Conservation (phyloP, 2,888 invertebrate species). For the Petrophora chlorosata region DNA sequence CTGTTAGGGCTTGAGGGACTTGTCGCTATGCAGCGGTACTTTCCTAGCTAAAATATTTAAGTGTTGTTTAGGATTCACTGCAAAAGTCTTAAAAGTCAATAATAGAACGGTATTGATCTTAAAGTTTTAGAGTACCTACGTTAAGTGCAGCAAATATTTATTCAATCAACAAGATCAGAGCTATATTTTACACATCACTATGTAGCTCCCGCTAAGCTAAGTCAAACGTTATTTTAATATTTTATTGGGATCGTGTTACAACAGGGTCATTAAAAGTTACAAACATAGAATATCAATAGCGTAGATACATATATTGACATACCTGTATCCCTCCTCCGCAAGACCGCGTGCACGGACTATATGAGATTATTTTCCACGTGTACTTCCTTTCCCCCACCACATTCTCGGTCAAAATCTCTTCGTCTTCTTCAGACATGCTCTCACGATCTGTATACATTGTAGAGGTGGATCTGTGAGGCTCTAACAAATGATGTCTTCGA, state of each 20-base stretch:
- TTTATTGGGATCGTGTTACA: too few species aligned
- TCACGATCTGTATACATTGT: constrained; percentile 50
- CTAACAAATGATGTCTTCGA: constrained; percentile 63
- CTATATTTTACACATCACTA: too few species aligned
- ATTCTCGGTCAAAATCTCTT: constrained; percentile 63
- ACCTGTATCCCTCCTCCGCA: constrained; percentile 92
- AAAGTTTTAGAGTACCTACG: too few species aligned
- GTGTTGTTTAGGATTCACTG: too few species aligned
- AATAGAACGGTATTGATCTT: too few species aligned
- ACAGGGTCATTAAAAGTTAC: too few species aligned
- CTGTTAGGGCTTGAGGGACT: constrained; percentile 84
- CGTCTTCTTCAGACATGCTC: constrained; percentile 50
- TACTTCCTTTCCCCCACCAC: constrained; percentile 80
- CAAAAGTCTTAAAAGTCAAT: too few species aligned
- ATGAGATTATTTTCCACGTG: constrained; percentile 91
- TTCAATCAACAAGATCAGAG: too few species aligned
- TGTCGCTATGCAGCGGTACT: constrained; percentile 88
- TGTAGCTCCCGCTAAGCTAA: too few species aligned
- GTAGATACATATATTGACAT: constrained; percentile 5
- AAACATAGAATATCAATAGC: too few species aligned
- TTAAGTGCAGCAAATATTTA: too few species aligned
- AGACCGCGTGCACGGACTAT: constrained; percentile 90
- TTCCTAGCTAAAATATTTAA: constrained; percentile 83
- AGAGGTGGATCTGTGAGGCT: constrained; percentile 46
- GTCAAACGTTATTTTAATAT: too few species aligned